phyloP scores from a whole-genome alignment of 2,888 invertebrate species.

The Clostera curtula region DNA sequence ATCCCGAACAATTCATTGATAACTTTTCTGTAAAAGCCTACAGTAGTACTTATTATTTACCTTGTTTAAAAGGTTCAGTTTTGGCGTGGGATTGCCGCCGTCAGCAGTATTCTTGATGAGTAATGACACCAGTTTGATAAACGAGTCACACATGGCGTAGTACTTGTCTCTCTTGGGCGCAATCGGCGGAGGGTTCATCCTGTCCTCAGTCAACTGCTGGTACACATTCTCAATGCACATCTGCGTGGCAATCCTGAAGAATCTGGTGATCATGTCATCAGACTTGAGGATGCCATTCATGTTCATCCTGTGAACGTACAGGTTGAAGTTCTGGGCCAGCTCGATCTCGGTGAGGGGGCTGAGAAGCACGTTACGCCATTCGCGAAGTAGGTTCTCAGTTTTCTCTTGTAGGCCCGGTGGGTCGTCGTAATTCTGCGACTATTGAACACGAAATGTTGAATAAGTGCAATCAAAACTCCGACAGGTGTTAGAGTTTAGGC shows the following conservation, averaged over 20 bases:
- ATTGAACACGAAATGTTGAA: background rate
- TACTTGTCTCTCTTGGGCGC: slow-evolving; percentile 87
- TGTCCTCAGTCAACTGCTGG: slow-evolving; percentile 84
- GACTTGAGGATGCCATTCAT: slow-evolving; percentile 92
- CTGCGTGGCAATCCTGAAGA: slow-evolving; percentile 97
- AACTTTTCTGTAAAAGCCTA: no score
- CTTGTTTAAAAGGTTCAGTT: slow-evolving; percentile 97
- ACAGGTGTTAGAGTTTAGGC: no score
- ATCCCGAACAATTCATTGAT: no score
- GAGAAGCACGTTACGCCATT: slow-evolving; percentile 96
- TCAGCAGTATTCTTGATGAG: slow-evolving; percentile 97
- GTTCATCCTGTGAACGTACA: slow-evolving; percentile 98
- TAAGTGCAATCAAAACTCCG: background rate
- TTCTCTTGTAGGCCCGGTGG: slow-evolving; percentile 96
- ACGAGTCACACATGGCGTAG: slow-evolving; percentile 96
- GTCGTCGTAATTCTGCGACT: slow-evolving; percentile 88
- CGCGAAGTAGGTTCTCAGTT: slow-evolving; percentile 93
- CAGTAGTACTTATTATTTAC: no score
- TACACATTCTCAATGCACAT: slow-evolving; percentile 97
- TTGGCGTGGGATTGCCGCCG: slow-evolving; percentile 92
- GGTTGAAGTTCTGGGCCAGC: slow-evolving; percentile 91
- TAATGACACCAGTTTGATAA: slow-evolving; percentile 93
- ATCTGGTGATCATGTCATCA: slow-evolving; percentile 96
- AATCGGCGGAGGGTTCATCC: slow-evolving; percentile 76
- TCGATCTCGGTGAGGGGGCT: slow-evolving; percentile 87